phyloP scores from a whole-genome alignment of 1,140 invertebrate genomes.

The Drosophila truncata region DNA sequence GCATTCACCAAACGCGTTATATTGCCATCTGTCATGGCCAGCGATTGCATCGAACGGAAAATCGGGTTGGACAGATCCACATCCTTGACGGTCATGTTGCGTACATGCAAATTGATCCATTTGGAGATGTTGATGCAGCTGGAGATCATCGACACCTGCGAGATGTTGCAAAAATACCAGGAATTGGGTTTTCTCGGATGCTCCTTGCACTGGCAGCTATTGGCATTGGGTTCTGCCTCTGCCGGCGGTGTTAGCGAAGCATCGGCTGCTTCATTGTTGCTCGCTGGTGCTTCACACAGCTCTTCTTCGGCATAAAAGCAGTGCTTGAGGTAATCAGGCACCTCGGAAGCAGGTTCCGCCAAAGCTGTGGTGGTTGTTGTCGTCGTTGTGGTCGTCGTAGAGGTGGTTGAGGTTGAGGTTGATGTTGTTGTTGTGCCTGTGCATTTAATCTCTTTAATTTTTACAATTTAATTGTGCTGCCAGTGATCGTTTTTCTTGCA shows the following conservation, averaged over 20 bases:
- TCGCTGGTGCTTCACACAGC: conserved; percentile 51
- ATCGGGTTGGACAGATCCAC: conserved; percentile 88
- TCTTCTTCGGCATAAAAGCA: conserved; percentile 79
- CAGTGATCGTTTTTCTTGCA: too few species aligned
- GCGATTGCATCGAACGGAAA: conserved; percentile 88
- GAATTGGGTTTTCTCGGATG: conserved; percentile 64
- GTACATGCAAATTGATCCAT: conserved; percentile 88
- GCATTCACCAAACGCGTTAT: conserved; percentile 87
- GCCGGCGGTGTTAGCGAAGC: not conserved
- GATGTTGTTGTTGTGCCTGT: not conserved
- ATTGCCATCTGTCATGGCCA: conserved; percentile 90
- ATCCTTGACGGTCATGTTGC: conserved; percentile 88
- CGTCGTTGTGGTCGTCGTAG: not conserved
- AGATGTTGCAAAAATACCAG: conserved; percentile 84
- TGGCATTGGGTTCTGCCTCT: conserved; percentile 12
- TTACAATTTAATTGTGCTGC: too few species aligned
- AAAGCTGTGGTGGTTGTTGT: conserved; percentile 27
- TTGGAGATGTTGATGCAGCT: conserved; percentile 75
- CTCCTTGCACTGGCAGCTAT: conserved; percentile 76
- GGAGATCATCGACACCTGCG: conserved; percentile 74
- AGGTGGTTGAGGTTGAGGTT: conserved; percentile 7
- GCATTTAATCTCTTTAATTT: too few species aligned
- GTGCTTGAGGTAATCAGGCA: conserved; percentile 70
- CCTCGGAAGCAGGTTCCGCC: conserved; percentile 22
- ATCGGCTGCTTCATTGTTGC: conserved; percentile 2